A percentile compares a stretch with the other conserved stretches of the same genome.
These are phyloP conservation scores for Terebella lapidaria DNA, from an alignment of 2,888 invertebrate genomes.

Conservation along the genomic window DNA sequence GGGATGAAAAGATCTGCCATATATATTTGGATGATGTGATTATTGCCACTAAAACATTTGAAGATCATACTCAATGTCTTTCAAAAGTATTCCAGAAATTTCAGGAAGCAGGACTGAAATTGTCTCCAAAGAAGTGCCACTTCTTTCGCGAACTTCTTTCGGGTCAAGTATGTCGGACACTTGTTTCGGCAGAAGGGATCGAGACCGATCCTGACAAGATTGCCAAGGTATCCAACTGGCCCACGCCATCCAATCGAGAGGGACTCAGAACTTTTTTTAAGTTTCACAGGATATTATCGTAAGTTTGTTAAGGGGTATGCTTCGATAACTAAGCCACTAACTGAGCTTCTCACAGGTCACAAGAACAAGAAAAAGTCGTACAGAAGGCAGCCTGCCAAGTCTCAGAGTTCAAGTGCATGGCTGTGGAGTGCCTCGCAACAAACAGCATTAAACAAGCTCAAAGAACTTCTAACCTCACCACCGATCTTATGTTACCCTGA, in stretches of 20 bases:
- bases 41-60: background rate
- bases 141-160: too few relatives aligned
- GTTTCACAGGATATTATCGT: background rate
- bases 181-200: background rate
- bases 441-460: too few relatives aligned
- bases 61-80: background rate
- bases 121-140: background rate
- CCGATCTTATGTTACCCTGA: background rate
- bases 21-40: constrained; percentile 5
- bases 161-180: background rate
- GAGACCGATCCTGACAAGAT: background rate
- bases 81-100: background rate
- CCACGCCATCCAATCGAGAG: background rate
- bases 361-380: background rate
- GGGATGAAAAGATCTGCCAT: background rate
- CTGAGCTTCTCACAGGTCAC: background rate
- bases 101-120: background rate
- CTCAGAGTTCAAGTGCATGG: too few relatives aligned
- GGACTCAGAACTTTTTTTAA: background rate
- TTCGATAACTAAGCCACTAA: background rate
- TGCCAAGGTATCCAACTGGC: background rate
- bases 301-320: background rate
- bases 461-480: background rate
- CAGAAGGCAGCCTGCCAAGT: background rate
- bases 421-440: too few relatives aligned